phyloP scores from a whole-genome alignment of 2,888 invertebrate species.

The Lampropteryx suffumata region DNA sequence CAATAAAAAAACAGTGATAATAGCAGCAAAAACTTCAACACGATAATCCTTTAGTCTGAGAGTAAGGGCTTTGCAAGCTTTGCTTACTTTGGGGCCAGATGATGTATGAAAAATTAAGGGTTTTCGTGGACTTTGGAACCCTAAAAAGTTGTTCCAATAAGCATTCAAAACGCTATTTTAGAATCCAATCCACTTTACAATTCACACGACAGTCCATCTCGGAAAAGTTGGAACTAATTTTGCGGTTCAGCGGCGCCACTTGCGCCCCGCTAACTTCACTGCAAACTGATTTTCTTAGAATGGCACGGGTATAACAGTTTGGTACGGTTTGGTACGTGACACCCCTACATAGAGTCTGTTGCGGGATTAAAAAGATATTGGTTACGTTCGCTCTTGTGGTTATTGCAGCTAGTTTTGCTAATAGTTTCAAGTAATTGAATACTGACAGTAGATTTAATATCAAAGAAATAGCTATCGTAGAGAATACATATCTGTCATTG shows the following conservation, averaged over 20 bases:
- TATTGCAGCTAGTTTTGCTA: conserved; percentile 27
- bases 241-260: conserved; percentile 74
- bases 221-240: conserved; percentile 77
- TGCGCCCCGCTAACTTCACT: conserved; percentile 73
- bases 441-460: background rate
- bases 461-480: too few species aligned
- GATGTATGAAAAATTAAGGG: too few species aligned
- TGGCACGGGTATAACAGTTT: conserved; percentile 27
- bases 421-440: conserved; percentile 27
- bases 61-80: too few species aligned
- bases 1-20: too few species aligned
- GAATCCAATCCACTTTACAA: conserved; percentile 49
- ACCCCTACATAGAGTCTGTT: conserved; percentile 18
- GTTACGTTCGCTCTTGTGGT: conserved; percentile 19
- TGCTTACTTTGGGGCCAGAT: too few species aligned
- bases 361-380: conserved; percentile 27
- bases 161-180: conserved; percentile 22
- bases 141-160: background rate
- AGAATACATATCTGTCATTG: too few species aligned
- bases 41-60: too few species aligned
- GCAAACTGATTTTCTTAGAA: conserved; percentile 72
- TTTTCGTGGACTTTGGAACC: too few species aligned
- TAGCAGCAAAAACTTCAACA: too few species aligned
- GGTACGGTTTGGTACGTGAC: conserved; percentile 29
- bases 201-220: conserved; percentile 60